Evolutionary conservation across 1,140 invertebrate genomes (phyloP).

Genomic region (Orius laevigatus): DNA sequence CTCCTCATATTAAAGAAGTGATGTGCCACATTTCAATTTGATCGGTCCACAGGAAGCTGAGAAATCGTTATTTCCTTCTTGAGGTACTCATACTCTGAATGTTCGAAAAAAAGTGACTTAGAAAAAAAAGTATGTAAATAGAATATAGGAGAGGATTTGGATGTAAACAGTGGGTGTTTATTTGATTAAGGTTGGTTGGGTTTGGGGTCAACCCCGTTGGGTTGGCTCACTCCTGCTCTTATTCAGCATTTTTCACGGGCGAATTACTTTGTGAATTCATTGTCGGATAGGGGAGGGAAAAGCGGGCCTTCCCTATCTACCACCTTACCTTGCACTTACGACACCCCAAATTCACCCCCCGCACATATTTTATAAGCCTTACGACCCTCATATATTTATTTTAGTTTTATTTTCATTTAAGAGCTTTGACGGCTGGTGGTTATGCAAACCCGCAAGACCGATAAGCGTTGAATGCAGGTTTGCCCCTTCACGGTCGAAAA

Average conservation of each 20-base stretch:
- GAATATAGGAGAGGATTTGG: too few species aligned
- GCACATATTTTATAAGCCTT: not conserved
- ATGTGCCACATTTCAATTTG: too few species aligned
- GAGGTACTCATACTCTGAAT: too few species aligned
- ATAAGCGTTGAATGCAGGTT: not conserved
- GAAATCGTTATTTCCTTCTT: too few species aligned
- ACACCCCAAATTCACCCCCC: not conserved
- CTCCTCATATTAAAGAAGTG: too few species aligned
- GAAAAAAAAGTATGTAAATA: too few species aligned
- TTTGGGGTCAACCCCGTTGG: not conserved
- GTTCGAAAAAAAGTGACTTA: too few species aligned
- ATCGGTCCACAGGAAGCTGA: too few species aligned
- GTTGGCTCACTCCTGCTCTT: conserved; percentile 2
- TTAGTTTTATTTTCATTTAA: conserved; percentile 1
- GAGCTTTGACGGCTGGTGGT: not conserved
- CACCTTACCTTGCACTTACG: not conserved
- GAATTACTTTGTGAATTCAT: conserved; percentile 7
- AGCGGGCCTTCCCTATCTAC: conserved; percentile 7
- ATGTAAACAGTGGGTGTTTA: too few species aligned
- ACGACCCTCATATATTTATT: not conserved
- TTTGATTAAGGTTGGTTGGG: too few species aligned
- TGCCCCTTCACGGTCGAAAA: not conserved
- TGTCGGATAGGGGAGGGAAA: too few species aligned
- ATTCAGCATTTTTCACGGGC: conserved; percentile 11
- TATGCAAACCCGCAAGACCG: not conserved